phyloP scores from a whole-genome alignment of 2,797 vertebrate species.

The Acanthurus tractus region DNA sequence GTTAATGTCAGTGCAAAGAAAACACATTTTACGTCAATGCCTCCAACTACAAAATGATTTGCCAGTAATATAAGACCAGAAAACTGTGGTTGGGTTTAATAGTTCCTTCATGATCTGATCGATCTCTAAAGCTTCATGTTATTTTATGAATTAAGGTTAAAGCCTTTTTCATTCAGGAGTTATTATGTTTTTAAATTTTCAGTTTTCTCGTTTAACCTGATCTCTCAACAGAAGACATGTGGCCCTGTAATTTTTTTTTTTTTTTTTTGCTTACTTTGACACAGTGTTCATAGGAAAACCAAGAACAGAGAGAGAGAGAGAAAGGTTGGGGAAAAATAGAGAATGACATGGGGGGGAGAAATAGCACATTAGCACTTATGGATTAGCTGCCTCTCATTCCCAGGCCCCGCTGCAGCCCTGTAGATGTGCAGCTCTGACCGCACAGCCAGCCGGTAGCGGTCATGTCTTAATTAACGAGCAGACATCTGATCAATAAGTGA shows the following conservation, averaged over 20 bases:
- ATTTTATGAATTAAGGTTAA: too few relatives aligned
- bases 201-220: too few relatives aligned
- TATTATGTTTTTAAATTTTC: too few relatives aligned
- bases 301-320: neutral
- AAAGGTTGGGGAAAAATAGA: constrained; percentile 40
- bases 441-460: constrained; percentile 67
- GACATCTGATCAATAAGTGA: constrained; percentile 81
- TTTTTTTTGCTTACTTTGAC: constrained; percentile 1
- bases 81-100: neutral
- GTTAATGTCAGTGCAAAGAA: too few relatives aligned
- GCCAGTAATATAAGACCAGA: neutral
- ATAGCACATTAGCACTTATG: constrained; percentile 82
- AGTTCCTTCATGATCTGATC: neutral
- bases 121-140: neutral
- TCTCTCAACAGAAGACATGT: neutral
- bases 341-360: constrained; percentile 65
- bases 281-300: neutral
- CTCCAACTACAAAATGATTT: neutral
- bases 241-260: constrained; percentile 2
- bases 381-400: constrained; percentile 83
- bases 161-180: too few relatives aligned
- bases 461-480: constrained; percentile 84
- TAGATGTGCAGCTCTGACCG: constrained; percentile 77
- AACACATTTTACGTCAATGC: neutral
- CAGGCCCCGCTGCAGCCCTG: constrained; percentile 74